phyloP scores from a whole-genome alignment of 1,140 invertebrate species.

The Drosophila bipectinata region DNA sequence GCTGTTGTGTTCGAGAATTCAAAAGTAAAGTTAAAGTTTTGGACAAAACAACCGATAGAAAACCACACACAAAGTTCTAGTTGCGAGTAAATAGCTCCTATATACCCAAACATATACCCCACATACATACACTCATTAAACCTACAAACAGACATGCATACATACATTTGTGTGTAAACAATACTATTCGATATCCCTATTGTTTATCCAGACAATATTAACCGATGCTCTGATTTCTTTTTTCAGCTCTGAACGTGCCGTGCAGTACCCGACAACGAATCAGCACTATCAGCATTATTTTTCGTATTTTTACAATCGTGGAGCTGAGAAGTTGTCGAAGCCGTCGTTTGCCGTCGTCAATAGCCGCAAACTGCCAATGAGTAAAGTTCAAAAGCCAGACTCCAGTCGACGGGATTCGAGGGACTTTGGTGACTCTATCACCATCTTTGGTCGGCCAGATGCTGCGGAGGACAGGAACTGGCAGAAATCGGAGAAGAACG shows the following conservation, averaged over 20 bases:
- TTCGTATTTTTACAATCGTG: slow-evolving; percentile 76
- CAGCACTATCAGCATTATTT: slow-evolving; percentile 78
- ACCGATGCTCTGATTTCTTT: slow-evolving; percentile 5
- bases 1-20: slow-evolving; percentile 28
- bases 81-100: slow-evolving; percentile 20
- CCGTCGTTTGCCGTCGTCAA: slow-evolving; percentile 8
- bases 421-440: slow-evolving; percentile 5
- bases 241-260: slow-evolving; percentile 42
- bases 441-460: slow-evolving; percentile 12
- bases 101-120: slow-evolving; percentile 9
- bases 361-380: slow-evolving; percentile 65
- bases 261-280: slow-evolving; percentile 49
- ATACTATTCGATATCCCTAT: not conserved
- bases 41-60: slow-evolving; percentile 16
- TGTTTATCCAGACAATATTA: not conserved
- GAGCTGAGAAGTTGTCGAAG: slow-evolving; percentile 44
- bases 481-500: slow-evolving; percentile 46
- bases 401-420: slow-evolving; percentile 18
- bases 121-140: slow-evolving; percentile 25
- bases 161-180: slow-evolving; percentile 36
- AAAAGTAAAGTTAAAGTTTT: slow-evolving; percentile 9
- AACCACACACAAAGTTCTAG: slow-evolving; percentile 35
- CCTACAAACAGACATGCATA: slow-evolving; percentile 9
- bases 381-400: slow-evolving; percentile 47
- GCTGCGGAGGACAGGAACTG: slow-evolving; percentile 40